Evolutionary conservation across 2,888 invertebrate species (phyloP).

Genomic region (Eledona agricola): DNA sequence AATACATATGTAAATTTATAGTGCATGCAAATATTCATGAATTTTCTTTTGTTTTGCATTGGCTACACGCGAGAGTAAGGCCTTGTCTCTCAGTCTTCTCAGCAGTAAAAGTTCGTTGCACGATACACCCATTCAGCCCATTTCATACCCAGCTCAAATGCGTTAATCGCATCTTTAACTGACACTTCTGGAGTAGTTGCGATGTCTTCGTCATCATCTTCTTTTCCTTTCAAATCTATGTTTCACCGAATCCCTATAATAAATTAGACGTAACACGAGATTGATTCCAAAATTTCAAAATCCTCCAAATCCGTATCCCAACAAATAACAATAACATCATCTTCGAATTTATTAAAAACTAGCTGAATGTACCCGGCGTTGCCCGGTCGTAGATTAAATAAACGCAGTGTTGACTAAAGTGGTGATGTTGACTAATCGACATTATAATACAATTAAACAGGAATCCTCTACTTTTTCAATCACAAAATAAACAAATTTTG

Average conservation of each 20-base stretch:
- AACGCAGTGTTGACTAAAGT: too few relatives aligned
- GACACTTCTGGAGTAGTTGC: conserved; percentile 40
- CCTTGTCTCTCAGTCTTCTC: conserved; percentile 34
- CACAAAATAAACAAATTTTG: too few relatives aligned
- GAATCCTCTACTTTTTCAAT: too few relatives aligned
- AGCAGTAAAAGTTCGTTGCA: conserved; percentile 40
- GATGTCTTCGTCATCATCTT: too few relatives aligned
- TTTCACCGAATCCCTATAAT: conserved; percentile 1
- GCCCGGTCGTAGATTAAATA: too few relatives aligned
- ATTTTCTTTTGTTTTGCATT: conserved; percentile 8
- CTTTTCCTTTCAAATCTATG: not conserved
- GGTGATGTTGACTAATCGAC: too few relatives aligned
- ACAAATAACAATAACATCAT: not conserved
- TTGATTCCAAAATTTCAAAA: too few relatives aligned
- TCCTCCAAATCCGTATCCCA: not conserved
- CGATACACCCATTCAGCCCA: conserved; percentile 38
- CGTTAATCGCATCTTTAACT: conserved; percentile 41
- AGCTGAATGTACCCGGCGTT: too few relatives aligned
- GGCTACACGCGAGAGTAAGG: conserved; percentile 12
- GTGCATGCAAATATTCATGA: too few relatives aligned
- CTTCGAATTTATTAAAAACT: not conserved
- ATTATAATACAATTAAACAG: too few relatives aligned
- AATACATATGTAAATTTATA: too few relatives aligned
- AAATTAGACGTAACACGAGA: conserved; percentile 2
- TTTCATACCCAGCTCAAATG: conserved; percentile 51